These are phyloP conservation scores for Odontomyia ornata DNA, from an alignment of 2,888 invertebrate species.

Conservation along the genomic window DNA sequence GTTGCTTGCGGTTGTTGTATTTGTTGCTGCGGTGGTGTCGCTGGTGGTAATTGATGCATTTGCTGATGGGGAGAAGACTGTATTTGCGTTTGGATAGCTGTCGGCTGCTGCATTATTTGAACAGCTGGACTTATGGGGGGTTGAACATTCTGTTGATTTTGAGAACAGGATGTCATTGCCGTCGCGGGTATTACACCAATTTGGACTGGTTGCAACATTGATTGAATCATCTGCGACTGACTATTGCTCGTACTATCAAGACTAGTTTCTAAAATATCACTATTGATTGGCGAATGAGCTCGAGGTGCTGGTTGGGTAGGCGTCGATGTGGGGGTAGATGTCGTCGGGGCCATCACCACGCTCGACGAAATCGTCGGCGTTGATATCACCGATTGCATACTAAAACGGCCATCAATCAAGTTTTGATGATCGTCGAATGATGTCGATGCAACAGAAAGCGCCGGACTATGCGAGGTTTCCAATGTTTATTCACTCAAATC, in stretches of 20 bases:
- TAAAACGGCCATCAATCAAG: slow-evolving; percentile 61
- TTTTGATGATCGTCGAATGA: slow-evolving; percentile 68
- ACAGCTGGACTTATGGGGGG: slow-evolving; percentile 47
- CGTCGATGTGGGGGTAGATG: background rate
- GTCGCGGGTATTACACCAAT: background rate
- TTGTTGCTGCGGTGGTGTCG: slow-evolving; percentile 27
- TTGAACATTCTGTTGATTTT: background rate
- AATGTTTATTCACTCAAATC: background rate
- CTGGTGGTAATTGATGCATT: slow-evolving; percentile 3
- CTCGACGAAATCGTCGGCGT: slow-evolving; percentile 24
- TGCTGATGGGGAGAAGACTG: slow-evolving; percentile 44
- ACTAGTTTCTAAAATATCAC: slow-evolving; percentile 52
- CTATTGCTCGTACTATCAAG: slow-evolving; percentile 52
- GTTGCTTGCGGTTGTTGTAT: slow-evolving; percentile 51
- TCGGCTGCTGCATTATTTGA: slow-evolving; percentile 59
- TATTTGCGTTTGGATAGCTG: background rate
- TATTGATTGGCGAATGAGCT: slow-evolving; percentile 53
- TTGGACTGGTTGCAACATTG: slow-evolving; percentile 49
- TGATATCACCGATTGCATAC: slow-evolving; percentile 45
- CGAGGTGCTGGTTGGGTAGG: slow-evolving; percentile 57
- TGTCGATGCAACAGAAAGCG: slow-evolving; percentile 75
- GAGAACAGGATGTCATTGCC: background rate
- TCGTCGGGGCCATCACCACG: slow-evolving; percentile 37
- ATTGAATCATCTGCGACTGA: slow-evolving; percentile 51
- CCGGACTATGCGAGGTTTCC: slow-evolving; percentile 67